Base-by-base conservation (phyloP, 1,140 invertebrate genomes). In the Musca vetustissima region DNA sequence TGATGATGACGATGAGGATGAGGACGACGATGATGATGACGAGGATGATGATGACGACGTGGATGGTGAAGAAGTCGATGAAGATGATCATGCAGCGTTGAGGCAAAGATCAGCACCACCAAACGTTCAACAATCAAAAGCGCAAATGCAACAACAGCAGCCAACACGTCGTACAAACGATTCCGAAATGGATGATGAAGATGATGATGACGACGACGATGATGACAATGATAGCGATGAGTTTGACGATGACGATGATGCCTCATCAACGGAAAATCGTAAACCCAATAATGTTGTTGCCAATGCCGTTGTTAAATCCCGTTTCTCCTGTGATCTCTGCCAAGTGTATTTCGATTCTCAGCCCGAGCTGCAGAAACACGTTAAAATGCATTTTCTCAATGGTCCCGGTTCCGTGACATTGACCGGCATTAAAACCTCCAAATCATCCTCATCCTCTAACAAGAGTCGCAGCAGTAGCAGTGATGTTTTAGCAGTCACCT, bases 311-410 rank as follows among this genome's bases (percentile, higher is more conserved):
- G 48, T 52, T 73, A 73, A 76, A 75, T 73, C 74, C 66, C 75
- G 76, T 70, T 77, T 72, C 73, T 75, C 77, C 57, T 82, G 80
- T 73, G 80, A 80, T 76, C 74, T 82, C 70, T 82, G 80, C 75
- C 80, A 82, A 73, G 73, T 81, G 72, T 80, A 73, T 75, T 82
- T 82, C 57, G 77, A 82, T 71, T 76, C 78, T 52, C 77, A 80
- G 71, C 78, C 77, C 70, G 73, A 76, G 36, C 74, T 82, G 65
- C 78, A 78, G 70, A 75, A 72, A 65, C 80, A 82, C 74, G 80
- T 82, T 68, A 82, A 80, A 73, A 76, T 72, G 61, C 80, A 82
- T 75, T 80, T 82, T 19, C 74, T 80, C 21, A 82, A 82, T 73
- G 80, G 75, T 2, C 80, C 80, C 4, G 68, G 67, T 24, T 70